Evolutionary conservation across 2,113 vertebrate genomes (phyloP).

Genomic region (Pangasianodon gigas): DNA sequence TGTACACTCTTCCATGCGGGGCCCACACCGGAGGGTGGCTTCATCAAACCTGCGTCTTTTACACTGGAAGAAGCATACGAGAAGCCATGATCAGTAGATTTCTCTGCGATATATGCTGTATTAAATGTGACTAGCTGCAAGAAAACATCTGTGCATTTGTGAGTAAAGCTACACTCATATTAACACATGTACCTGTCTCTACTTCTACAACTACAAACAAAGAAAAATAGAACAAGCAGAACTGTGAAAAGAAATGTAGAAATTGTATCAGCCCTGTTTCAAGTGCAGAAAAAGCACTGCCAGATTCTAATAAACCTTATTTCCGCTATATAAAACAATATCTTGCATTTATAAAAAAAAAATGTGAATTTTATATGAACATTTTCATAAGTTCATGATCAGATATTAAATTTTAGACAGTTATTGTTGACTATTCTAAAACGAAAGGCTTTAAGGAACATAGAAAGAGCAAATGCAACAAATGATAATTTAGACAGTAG

Average conservation of each 20-base stretch:
- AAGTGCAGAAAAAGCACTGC: not conserved
- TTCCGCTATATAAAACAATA: not conserved
- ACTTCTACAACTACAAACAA: not conserved
- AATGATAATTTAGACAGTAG: not conserved
- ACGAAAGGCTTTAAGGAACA: not conserved
- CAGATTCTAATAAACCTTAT: not conserved
- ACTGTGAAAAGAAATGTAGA: not conserved
- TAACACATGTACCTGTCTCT: not conserved
- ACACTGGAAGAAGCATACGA: constrained; percentile 18
- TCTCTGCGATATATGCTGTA: not conserved
- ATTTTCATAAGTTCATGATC: not conserved
- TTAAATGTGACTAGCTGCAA: not conserved
- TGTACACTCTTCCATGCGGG: constrained; percentile 85
- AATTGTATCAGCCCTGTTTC: not conserved
- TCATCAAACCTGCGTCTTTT: constrained; percentile 78
- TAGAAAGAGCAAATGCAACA: not conserved
- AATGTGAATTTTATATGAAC: not conserved
- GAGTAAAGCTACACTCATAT: not conserved
- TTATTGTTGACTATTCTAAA: not conserved
- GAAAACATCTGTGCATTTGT: not conserved
- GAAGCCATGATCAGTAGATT: not conserved
- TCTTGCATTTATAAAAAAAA: not conserved
- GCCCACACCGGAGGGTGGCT: constrained; percentile 67
- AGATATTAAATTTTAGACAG: not conserved
- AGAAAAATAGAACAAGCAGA: not conserved